A percentile compares a stretch with the other conserved stretches of the same genome.
Evolutionary conservation across 1,140 invertebrate species (phyloP).

Genomic region (Camponotus pennsylvanicus): DNA sequence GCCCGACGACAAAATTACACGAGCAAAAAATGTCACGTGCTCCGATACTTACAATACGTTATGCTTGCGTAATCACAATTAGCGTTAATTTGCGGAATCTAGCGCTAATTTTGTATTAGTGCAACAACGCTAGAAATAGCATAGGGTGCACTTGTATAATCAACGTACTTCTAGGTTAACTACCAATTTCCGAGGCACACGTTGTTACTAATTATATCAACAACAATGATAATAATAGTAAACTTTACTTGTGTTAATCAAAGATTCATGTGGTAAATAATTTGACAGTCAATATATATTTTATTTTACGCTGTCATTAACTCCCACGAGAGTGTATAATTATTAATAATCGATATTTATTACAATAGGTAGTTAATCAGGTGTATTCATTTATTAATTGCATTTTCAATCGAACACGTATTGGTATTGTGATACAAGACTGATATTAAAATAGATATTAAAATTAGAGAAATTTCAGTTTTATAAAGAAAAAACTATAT

Average conservation of each 20-base stretch:
- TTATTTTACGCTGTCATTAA: constrained; percentile 27
- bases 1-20: constrained; percentile 2
- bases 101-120: constrained; percentile 33
- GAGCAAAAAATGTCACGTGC: constrained; percentile 5
- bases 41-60: not conserved
- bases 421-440: not conserved
- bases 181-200: constrained; percentile 15
- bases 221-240: constrained; percentile 34
- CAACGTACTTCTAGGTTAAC: constrained; percentile 22
- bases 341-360: constrained; percentile 41
- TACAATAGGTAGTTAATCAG: constrained; percentile 18
- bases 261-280: constrained; percentile 6
- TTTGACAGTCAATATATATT: not conserved
- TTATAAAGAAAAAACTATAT: not conserved
- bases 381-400: constrained; percentile 3
- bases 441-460: not conserved
- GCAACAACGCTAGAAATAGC: constrained; percentile 30
- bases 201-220: constrained; percentile 27
- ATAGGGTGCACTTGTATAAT: not conserved
- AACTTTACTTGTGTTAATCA: constrained; percentile 28
- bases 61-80: constrained; percentile 46
- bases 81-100: constrained; percentile 31
- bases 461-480: not conserved
- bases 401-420: not conserved
- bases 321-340: not conserved